Base-by-base conservation (phyloP, 2,113 vertebrate species). In the Pagrus major region DNA sequence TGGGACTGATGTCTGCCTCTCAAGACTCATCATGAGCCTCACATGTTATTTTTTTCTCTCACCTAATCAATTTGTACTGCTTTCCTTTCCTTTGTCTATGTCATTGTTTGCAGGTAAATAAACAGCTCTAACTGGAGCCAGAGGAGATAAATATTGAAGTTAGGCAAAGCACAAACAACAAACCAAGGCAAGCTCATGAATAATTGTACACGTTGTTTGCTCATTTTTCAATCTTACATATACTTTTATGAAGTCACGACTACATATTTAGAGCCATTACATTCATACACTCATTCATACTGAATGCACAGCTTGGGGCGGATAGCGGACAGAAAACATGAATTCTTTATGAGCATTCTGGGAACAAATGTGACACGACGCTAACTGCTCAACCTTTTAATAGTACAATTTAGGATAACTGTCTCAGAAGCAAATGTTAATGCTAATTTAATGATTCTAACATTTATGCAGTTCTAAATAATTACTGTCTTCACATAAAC, bases 171-270 rank as follows among this genome's bases (percentile, higher is more conserved):
- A 20, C 12, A n/a, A 58, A 54, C 55, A 56, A 33, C 31, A 63
- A 66, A 27, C 39, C 39, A 49, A 72, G 55, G 52, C 9, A 60
- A 54, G 16, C 49, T 79, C 56, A 79, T 86, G 11, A 11, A 73
- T 73, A 51, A 73, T 84, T 59, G 2, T 35, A 16, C 44, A 23
- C 29, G 52, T 39, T 44, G 54, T 66, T 61, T n/a, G 16, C 41
- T 76, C 67, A 64, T 84, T 80, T 35, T 59, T 21, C 73, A 86
- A 58, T 81, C 74, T 84, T 61, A 68, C 67, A 42, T 9, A 2
- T 7, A n/a, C 29, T 71, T 64, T 33, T 2, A 67, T 86, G 78
- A 76, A 74, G 80, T 86, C 56, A 81, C 37, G 35, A 49, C 16
- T 37, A 21, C 56, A 44, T 25, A 72, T 85, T 68, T 49, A 31